These are phyloP conservation scores for Rhynchopsitta pachyrhyncha DNA, from an alignment of 2,113 vertebrate genomes.

Conservation along the genomic window DNA sequence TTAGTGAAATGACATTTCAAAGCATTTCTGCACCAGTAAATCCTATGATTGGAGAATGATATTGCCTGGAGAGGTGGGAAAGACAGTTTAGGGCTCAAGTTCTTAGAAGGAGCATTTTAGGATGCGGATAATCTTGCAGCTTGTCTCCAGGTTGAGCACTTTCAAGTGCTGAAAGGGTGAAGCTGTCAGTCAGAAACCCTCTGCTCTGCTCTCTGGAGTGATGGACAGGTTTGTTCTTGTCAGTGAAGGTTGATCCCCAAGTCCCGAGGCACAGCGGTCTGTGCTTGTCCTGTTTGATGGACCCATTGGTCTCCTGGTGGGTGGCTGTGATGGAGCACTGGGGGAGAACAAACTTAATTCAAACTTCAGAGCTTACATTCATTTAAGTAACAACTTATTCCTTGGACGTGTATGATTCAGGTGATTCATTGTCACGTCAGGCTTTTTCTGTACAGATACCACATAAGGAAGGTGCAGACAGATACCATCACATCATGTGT, in stretches of 20 bases:
- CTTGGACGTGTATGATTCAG: background rate
- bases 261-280: background rate
- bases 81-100: background rate
- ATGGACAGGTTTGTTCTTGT: background rate
- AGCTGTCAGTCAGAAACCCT: background rate
- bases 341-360: background rate
- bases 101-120: background rate
- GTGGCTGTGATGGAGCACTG: background rate
- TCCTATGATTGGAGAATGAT: background rate
- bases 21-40: background rate
- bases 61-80: background rate
- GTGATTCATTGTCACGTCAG: background rate
- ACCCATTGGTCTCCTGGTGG: background rate
- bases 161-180: background rate
- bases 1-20: background rate
- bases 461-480: background rate
- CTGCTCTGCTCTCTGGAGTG: background rate
- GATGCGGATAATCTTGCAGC: background rate
- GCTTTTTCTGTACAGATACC: background rate
- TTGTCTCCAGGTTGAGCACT: background rate
- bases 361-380: background rate
- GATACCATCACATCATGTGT: accelerated
- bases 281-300: background rate
- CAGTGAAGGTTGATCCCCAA: background rate
- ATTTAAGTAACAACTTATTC: background rate